phyloP scores from a whole-genome alignment of 1,140 invertebrate genomes.

The Drosophila santomea region DNA sequence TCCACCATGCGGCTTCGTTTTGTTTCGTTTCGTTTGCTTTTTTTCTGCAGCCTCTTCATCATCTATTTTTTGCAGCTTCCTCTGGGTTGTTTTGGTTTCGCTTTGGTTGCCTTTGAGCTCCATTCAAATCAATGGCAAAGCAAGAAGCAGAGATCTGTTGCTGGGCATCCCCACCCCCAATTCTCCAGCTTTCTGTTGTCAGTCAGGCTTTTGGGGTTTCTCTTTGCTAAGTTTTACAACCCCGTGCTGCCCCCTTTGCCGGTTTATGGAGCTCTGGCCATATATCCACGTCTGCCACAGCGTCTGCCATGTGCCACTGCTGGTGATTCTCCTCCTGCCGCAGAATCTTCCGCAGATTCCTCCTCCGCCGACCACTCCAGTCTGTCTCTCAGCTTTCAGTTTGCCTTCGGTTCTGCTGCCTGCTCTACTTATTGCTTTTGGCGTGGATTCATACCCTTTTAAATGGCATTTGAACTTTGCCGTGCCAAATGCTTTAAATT shows the following conservation, averaged over 20 bases:
- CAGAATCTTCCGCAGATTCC: constrained; percentile 11
- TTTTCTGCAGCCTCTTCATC: constrained; percentile 11
- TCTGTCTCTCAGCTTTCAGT: constrained; percentile 38
- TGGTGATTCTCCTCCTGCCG: constrained; percentile 10
- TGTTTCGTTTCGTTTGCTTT: background rate
- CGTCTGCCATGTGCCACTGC: constrained; percentile 57
- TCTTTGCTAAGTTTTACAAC: constrained; percentile 29
- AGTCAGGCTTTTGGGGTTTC: constrained; percentile 50
- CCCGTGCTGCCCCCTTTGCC: background rate
- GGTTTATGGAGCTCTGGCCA: constrained; percentile 37
- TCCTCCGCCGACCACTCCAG: background rate
- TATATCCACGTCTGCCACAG: constrained; percentile 79
- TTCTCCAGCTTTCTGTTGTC: constrained; percentile 19
- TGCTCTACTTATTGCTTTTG: constrained; percentile 41
- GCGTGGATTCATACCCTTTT: constrained; percentile 7
- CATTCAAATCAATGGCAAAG: constrained; percentile 29
- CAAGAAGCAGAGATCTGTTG: constrained; percentile 27
- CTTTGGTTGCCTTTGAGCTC: constrained; percentile 29
- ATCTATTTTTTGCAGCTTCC: constrained; percentile 16
- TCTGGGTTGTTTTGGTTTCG: constrained; percentile 9
- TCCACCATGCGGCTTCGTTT: constrained; percentile 41
- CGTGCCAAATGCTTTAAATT: background rate
- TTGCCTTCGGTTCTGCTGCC: constrained; percentile 44
- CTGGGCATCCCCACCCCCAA: constrained; percentile 8
- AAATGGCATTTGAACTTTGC: background rate